A percentile compares a stretch with the other conserved stretches of the same genome.
phyloP scores from a whole-genome alignment of 2,113 vertebrate genomes.

The Mystacornis crossleyi region DNA sequence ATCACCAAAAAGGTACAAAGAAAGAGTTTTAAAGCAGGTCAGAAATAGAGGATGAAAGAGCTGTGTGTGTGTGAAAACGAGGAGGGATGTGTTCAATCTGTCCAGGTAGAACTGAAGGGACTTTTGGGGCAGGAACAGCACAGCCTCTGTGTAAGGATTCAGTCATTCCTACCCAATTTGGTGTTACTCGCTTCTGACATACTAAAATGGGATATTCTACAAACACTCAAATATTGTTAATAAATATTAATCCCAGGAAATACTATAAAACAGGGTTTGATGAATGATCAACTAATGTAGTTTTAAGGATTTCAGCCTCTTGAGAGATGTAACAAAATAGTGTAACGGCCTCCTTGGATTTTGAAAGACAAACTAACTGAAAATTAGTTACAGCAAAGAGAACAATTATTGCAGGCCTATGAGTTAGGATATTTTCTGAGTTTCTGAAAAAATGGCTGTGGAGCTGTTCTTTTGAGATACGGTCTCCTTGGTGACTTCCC shows the following conservation, averaged over 20 bases:
- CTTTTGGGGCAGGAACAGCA: not conserved
- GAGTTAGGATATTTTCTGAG: not conserved
- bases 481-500: not conserved
- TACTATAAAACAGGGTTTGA: not conserved
- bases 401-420: not conserved
- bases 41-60: not conserved
- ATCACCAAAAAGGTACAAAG: rapidly evolving
- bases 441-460: not conserved
- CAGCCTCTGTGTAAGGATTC: rapidly evolving
- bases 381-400: not conserved
- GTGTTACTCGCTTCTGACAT: rapidly evolving
- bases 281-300: not conserved
- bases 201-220: not conserved
- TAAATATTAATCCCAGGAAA: not conserved
- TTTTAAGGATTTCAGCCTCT: not conserved
- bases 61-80: not conserved
- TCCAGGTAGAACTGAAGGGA: rapidly evolving
- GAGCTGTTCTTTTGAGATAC: not conserved
- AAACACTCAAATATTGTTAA: not conserved
- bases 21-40: not conserved
- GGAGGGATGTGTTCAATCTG: no score
- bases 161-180: rapidly evolving
- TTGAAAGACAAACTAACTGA: not conserved
- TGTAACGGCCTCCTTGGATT: not conserved
- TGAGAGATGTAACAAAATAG: not conserved